Base-by-base conservation (phyloP, 1,140 invertebrate species). In the Lepidurus packardi region DNA sequence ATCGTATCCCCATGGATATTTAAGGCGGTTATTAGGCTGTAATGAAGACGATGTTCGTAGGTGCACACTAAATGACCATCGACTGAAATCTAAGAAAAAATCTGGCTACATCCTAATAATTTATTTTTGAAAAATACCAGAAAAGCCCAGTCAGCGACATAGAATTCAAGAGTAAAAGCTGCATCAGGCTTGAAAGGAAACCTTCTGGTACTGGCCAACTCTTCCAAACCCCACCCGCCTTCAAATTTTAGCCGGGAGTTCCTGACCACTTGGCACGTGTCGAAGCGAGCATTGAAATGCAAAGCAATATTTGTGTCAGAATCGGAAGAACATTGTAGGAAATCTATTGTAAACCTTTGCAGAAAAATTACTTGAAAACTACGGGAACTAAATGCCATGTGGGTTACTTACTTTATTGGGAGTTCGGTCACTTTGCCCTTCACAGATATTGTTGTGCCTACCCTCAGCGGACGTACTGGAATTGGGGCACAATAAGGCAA, bases 161-260 rank as follows among this genome's bases (percentile, higher is more conserved):
- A 65, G 13, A 65, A 65, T 16, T 65, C 53, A 13, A 65, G n/a
- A 21, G 53, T 65, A 65, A 65, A 65, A 7, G 13, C 1, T n/a
- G 9, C 21, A 65, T 16, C 13, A 7, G 6, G 3, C 21, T 21
- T 13, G 53, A 65, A 65, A 9, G 53, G 53, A 65, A 65, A 65
- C 13, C 10, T 65, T 65, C 21, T 65, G 9, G 53, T 21, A 16
- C 53, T n/a, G n/a, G 53, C 53, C 21, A 65, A 65, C 53, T 65
- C 53, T 65, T 65, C 53, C 53, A 21, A n/a, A 65, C 53, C 53
- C 53, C 53, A 65, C 13, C 53, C 53, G 13, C 53, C 53, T 65
- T 65, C 3, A 5, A 16, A 1, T 3, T 9, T 7, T 13, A 65
- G 16, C 10, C 53, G 53, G 13, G 53, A 65, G 7, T 65, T 65